A percentile compares a stretch with the other conserved stretches of the same genome.
Evolutionary conservation across 2,113 vertebrate species (phyloP).

Genomic region (Lagenorhynchus albirostris): DNA sequence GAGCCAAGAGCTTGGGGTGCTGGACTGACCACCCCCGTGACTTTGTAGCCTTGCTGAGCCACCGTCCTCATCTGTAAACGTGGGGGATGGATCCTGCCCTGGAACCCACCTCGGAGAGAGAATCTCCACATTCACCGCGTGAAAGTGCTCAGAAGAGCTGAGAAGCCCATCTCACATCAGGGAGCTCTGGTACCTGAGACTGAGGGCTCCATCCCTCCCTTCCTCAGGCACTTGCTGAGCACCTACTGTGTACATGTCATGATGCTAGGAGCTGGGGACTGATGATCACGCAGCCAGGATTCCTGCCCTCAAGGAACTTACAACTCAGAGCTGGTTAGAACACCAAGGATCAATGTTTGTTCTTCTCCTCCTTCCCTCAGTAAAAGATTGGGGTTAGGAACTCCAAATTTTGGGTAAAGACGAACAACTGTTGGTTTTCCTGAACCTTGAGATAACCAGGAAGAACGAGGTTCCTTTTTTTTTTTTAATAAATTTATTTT

Average conservation of each 20-base stretch:
- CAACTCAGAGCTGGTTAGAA: background rate
- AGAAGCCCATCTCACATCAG: too few species aligned
- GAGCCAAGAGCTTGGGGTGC: background rate
- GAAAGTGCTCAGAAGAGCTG: background rate
- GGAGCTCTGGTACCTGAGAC: background rate
- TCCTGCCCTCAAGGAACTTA: background rate
- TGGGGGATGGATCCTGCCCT: background rate
- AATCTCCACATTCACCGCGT: accelerated
- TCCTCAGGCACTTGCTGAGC: background rate
- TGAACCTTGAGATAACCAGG: background rate
- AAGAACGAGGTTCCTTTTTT: background rate
- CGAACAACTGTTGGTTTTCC: background rate
- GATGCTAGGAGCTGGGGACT: background rate
- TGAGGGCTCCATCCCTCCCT: background rate
- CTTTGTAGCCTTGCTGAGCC: background rate
- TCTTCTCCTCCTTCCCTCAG: background rate
- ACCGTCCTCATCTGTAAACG: background rate
- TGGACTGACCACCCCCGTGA: background rate
- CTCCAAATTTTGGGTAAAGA: background rate
- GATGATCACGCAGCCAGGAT: background rate
- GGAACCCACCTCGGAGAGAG: background rate
- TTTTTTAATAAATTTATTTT: too few species aligned
- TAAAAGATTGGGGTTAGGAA: background rate
- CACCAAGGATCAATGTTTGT: background rate
- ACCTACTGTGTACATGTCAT: background rate